Conservation (phyloP, 2,113 vertebrate genomes). For the Cygnus buccinator region DNA sequence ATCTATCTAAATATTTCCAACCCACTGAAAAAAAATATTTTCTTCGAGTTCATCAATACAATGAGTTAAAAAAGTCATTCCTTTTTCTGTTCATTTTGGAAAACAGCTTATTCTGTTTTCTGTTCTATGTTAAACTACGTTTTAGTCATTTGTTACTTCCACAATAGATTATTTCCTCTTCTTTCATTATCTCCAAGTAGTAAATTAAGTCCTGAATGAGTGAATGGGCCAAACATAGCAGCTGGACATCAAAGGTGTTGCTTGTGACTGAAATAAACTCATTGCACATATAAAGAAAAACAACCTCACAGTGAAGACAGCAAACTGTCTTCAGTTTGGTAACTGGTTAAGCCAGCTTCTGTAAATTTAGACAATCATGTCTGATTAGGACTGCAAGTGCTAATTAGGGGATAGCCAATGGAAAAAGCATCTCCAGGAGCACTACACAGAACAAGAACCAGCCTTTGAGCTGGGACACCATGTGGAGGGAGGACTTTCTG, state of each 20-base stretch:
- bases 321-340: not conserved
- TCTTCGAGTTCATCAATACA: not conserved
- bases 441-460: not conserved
- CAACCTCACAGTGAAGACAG: not conserved
- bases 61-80: not conserved
- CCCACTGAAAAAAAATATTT: not conserved
- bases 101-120: not conserved
- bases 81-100: conserved; percentile 5
- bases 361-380: not conserved
- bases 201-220: not conserved
- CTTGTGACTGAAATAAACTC: not conserved
- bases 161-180: not conserved
- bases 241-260: not conserved
- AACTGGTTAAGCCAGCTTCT: not conserved
- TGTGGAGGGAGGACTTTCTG: not conserved
- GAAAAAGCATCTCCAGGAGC: not conserved
- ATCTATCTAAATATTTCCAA: not conserved
- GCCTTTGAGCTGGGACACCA: not conserved
- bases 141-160: not conserved
- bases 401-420: not conserved
- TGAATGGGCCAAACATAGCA: not conserved
- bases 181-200: not conserved
- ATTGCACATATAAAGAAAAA: not conserved
- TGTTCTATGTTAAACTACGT: not conserved
- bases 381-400: not conserved